Base-by-base conservation (phyloP, 2,797 vertebrate genomes). In the Coreius guichenoti region DNA sequence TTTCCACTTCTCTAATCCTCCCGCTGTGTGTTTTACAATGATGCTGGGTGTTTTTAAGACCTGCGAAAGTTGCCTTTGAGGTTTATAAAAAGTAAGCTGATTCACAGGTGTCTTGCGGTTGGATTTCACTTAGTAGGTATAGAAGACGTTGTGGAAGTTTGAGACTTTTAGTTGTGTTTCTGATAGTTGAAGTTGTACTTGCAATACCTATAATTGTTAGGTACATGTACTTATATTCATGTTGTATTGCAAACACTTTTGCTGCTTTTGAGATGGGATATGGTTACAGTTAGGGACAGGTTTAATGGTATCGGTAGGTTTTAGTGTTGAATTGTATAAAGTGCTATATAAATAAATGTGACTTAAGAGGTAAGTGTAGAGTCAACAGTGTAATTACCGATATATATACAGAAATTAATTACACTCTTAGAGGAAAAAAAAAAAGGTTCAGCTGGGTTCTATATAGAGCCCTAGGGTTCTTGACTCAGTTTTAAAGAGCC, bases 11-110 rank as follows among this genome's bases (percentile, higher is more conserved):
- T 85, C 68, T 65, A 65, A 73, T 83, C 67, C 74, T 73, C 79
- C 79, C 6, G 68, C 82, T 88, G 84, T 83, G 80, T 80, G 68
- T 86, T 89, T 86, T 86, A 89, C 84, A 87, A 70, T 82, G 58
- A 86, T 72, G 84, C 82, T 86, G 86, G 83, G 74, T 86, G 43
- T 79, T 86, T 85, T 80, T 81, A 67, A 82, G 82, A 82, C 82
- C 74, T 80, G 80, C 21, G 33, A 86, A 89, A 79, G 73, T 74
- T 75, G 73, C 58, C 73, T 65, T 74, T 65, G 82, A 89, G 82
- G 77, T 86, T 65, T 72, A 79, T 85, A 68, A 75, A 82, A 81
- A 73, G 49, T 54, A 65, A 78, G 65, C 81, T 72, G 21, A 80
- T 87, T 87, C 33, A 29, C 82, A 85, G 77, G 82, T 80, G 81